A percentile compares a stretch with the other conserved stretches of the same genome.
These are phyloP conservation scores for Holacanthella duospinosa DNA, from an alignment of 2,888 invertebrate species.

Conservation along the genomic window DNA sequence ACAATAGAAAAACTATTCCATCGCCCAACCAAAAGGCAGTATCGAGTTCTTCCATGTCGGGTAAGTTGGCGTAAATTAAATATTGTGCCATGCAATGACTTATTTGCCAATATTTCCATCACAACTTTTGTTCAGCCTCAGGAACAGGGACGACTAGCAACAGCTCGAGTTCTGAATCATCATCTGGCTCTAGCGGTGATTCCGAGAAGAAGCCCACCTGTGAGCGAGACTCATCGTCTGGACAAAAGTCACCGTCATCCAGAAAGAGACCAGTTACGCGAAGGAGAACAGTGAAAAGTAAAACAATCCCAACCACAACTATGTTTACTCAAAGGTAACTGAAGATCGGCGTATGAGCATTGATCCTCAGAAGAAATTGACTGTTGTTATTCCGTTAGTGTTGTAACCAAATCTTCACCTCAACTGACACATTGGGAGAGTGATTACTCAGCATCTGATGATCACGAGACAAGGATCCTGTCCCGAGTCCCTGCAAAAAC, in stretches of 20 bases:
- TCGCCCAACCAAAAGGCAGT: not conserved
- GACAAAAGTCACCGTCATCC: not conserved
- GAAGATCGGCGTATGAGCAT: not conserved
- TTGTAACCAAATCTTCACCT: constrained; percentile 8
- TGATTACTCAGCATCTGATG: constrained; percentile 21
- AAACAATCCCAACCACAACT: constrained; percentile 37
- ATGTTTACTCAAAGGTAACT: constrained; percentile 25
- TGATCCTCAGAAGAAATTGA: not conserved
- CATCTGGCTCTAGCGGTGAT: not conserved
- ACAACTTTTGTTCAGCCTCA: no score
- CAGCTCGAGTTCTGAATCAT: not conserved
- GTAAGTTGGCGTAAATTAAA: not conserved
- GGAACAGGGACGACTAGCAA: constrained; percentile 13
- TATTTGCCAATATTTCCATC: no score
- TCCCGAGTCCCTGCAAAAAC: constrained; percentile 34
- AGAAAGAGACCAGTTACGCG: constrained; percentile 31
- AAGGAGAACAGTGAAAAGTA: constrained; percentile 28
- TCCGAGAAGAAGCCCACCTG: constrained; percentile 10
- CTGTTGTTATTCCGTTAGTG: constrained; percentile 2
- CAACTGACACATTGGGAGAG: constrained; percentile 21
- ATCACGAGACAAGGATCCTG: constrained; percentile 17
- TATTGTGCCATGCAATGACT: not conserved
- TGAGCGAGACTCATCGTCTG: no score
- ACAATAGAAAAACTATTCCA: not conserved
- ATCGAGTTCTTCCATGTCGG: not conserved